These are phyloP conservation scores for Suncus etruscus DNA, from an alignment of 2,113 vertebrate genomes.

Conservation along the genomic window DNA sequence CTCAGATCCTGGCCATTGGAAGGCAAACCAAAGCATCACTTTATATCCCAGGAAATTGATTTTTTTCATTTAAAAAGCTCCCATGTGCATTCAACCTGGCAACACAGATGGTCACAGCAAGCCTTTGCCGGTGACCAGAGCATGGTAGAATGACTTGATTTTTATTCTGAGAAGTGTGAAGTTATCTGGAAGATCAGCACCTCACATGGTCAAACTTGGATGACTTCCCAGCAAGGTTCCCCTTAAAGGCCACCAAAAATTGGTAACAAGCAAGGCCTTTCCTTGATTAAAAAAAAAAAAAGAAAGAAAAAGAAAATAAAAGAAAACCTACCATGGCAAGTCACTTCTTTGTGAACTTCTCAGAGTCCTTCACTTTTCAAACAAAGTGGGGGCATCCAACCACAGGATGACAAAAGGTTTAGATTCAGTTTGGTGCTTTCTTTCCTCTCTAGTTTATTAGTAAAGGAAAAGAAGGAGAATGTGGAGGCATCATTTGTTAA, in stretches of 20 bases:
- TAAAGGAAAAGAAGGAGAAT: constrained; percentile 1
- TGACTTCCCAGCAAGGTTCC: background rate
- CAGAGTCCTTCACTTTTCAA: constrained; percentile 26
- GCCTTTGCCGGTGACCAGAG: background rate
- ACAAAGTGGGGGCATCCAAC: background rate
- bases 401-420: background rate
- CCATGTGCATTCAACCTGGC: background rate
- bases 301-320: background rate
- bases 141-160: background rate
- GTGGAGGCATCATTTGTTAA: background rate
- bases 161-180: constrained; percentile 24
- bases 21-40: constrained; percentile 30
- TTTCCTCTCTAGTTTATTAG: constrained; percentile 30
- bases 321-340: background rate
- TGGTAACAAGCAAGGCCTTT: background rate
- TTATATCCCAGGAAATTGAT: constrained; percentile 10
- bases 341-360: constrained; percentile 13
- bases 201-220: constrained; percentile 35
- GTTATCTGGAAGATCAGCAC: background rate
- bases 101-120: background rate
- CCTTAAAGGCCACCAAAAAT: background rate
- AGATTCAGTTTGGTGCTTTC: constrained; percentile 4
- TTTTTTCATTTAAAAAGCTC: background rate
- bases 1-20: constrained; percentile 21
- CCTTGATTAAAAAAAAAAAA: background rate